These are phyloP conservation scores for Ommatoiulus sabulosus DNA, from an alignment of 2,888 invertebrate species.

Conservation along the genomic window DNA sequence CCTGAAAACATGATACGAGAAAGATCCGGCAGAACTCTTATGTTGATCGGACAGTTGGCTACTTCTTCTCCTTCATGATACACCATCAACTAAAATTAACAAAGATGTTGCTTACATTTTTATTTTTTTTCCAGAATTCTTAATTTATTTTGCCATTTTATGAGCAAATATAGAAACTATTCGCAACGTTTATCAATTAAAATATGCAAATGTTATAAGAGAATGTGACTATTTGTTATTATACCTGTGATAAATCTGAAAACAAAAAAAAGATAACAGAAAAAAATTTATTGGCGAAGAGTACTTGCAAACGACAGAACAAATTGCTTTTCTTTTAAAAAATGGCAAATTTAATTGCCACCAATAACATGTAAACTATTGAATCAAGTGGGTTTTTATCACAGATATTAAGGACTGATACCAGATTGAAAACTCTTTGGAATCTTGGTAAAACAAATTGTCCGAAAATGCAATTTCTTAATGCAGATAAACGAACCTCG, in stretches of 20 bases:
- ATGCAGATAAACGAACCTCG: constrained; percentile 71
- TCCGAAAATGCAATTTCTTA: constrained; percentile 6
- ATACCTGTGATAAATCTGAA: no score
- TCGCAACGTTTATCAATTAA: not conserved
- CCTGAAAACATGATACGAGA: constrained; percentile 88
- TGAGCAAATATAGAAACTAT: constrained; percentile 17
- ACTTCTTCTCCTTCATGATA: constrained; percentile 74
- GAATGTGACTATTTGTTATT: no score
- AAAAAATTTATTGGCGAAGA: no score
- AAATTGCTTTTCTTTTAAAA: no score
- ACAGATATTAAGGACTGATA: no score
- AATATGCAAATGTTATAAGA: not conserved
- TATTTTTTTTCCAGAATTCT: not conserved
- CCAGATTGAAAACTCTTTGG: not conserved
- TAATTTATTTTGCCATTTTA: not conserved
- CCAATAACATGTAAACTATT: no score
- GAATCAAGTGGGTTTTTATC: no score
- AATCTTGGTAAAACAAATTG: not conserved
- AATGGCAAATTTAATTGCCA: no score
- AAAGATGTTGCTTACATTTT: not conserved
- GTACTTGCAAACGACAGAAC: no score
- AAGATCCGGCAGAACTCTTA: constrained; percentile 87
- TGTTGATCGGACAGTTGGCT: constrained; percentile 76
- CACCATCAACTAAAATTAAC: constrained; percentile 70
- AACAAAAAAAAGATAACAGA: no score